Base-by-base conservation (phyloP, 1,140 invertebrate genomes). In the Eumaeus atala region DNA sequence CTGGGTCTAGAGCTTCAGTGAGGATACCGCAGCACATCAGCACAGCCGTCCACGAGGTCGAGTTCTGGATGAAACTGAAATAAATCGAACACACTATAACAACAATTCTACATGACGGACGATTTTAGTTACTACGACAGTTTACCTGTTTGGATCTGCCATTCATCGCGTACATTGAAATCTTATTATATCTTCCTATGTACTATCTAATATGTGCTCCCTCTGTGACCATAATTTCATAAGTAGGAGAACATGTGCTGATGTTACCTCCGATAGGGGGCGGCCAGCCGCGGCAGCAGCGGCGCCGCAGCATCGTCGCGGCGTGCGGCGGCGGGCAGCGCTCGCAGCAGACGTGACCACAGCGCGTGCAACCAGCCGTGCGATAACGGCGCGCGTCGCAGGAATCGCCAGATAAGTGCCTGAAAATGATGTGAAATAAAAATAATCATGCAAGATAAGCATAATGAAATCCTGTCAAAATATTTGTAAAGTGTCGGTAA, bases 261-360 rank as follows among this genome's bases (percentile, higher is more conserved):
- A 6, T 2, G 21, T 28, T 9, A 81, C 74, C 53, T 69, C 3
- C 59, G 51, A 48, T 79, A 84, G 54, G 77, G 74, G 0, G 64
- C 57, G 9, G 68, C 67, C 2, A 84, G 62, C 8, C 62, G 51
- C 1, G 64, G 57, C 6, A 86, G 70, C 18, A 17, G 53, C n/a
- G 14, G 59, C 51, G 34, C 51, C 51, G 34, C 51, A 8, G 18
- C 59, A 51, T 62, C 64, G 58, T 78, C 74, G 12, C 78, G 58
- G 0, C 83, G 58, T 3, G 74, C 72, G 8, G 70, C 77, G 5
- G 47, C 4, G 0, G 82, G 73, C 49, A 87, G 62, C 3, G 75
- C 73, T 0, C 80, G 74, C 61, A 87, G 62, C 47, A 84, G 54
- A 4, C 80, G 66, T 17, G 69, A 48, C 84, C 84, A 87, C 42